Evolutionary conservation across 2,888 invertebrate genomes (phyloP).

Genomic region (Danaus chrysippus): DNA sequence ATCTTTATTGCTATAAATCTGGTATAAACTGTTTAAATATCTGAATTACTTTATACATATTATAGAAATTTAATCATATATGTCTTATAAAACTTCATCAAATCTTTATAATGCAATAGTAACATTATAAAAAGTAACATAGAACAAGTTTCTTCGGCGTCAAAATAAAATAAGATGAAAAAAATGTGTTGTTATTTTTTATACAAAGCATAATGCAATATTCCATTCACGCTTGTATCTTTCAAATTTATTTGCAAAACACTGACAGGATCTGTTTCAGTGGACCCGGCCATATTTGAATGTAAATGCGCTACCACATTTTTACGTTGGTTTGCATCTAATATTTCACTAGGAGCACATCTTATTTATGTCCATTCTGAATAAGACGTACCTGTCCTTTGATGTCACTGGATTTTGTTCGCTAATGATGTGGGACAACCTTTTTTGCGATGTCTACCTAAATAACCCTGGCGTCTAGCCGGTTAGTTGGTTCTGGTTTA

Average conservation of each 20-base stretch:
- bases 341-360: conserved; percentile 65
- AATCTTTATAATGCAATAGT: neutral
- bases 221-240: conserved; percentile 18
- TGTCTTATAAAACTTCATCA: conserved; percentile 5
- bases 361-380: conserved; percentile 66
- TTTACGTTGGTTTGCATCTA: conserved; percentile 71
- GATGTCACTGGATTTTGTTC: conserved; percentile 49
- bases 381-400: conserved; percentile 66
- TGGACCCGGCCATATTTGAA: conserved; percentile 52
- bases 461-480: conserved; percentile 26
- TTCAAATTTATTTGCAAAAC: conserved; percentile 19
- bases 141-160: neutral
- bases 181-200: neutral
- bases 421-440: conserved; percentile 66
- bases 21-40: conserved; percentile 20
- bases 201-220: conserved; percentile 6
- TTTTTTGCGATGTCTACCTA: conserved; percentile 63
- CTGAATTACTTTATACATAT: conserved; percentile 8
- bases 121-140: neutral
- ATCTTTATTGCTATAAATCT: conserved; percentile 22
- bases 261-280: conserved; percentile 25
- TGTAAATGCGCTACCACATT: conserved; percentile 66
- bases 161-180: neutral
- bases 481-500: conserved; percentile 14
- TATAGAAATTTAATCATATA: neutral